These are phyloP conservation scores for Dryadula phaetusa DNA, from an alignment of 2,888 invertebrate species.

Conservation along the genomic window DNA sequence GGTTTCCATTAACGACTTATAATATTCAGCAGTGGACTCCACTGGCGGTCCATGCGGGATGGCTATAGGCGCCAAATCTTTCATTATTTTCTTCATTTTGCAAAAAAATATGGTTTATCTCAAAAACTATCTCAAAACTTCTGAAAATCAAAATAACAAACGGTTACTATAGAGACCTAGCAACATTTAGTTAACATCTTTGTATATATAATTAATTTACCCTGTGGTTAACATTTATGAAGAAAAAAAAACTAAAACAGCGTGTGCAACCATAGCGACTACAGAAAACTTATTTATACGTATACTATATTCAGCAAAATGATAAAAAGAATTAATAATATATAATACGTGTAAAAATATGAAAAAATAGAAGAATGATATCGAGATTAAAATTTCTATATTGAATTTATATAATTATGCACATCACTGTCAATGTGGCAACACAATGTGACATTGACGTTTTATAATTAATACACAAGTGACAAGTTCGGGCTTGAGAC, in stretches of 20 bases:
- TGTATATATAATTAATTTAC: too few species aligned
- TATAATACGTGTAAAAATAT: too few species aligned
- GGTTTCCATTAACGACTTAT: conserved; percentile 80
- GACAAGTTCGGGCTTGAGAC: not conserved
- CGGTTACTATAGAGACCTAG: conserved; percentile 19
- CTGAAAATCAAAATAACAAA: conserved; percentile 19
- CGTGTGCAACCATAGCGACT: too few species aligned
- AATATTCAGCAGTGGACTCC: conserved; percentile 80
- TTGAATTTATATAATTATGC: too few species aligned
- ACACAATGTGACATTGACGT: not conserved
- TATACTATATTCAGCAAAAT: too few species aligned
- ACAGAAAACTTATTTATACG: too few species aligned
- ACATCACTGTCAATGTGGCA: not conserved
- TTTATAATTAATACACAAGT: not conserved
- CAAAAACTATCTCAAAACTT: conserved; percentile 3
- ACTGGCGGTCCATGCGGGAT: conserved; percentile 80
- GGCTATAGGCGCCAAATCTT: conserved; percentile 78
- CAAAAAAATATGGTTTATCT: conserved; percentile 2
- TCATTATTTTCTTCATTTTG: conserved; percentile 65
- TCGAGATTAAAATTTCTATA: too few species aligned
- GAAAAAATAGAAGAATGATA: too few species aligned
- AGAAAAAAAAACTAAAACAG: too few species aligned
- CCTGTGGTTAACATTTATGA: too few species aligned
- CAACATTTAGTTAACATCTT: conserved; percentile 13
- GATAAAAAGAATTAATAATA: too few species aligned